Evolutionary conservation across 2,797 vertebrate species (phyloP).

Genomic region (Intellagama lesueurii): DNA sequence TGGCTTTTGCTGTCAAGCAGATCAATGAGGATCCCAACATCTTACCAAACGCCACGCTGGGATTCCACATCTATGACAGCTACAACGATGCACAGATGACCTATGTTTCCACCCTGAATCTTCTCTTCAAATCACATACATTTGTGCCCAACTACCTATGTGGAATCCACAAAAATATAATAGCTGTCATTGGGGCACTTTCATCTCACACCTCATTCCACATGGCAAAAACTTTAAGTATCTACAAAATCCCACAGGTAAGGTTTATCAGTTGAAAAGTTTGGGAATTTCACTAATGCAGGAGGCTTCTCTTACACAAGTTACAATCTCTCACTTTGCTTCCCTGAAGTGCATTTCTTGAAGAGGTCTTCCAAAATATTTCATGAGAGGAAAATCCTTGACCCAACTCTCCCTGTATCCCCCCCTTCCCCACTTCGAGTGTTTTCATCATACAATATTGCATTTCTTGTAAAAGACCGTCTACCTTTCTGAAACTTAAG

Average conservation of each 20-base stretch:
- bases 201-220: not conserved
- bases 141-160: not conserved
- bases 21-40: not conserved
- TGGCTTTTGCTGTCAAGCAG: not conserved
- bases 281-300: not conserved
- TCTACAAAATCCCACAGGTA: conserved; percentile 6
- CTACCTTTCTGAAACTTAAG: not conserved
- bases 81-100: not conserved
- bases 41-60: not conserved
- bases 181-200: not conserved
- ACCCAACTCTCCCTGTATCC: too few species aligned
- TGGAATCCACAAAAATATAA: not conserved
- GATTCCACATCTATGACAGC: not conserved
- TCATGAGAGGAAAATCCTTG: too few species aligned
- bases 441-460: not conserved
- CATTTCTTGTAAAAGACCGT: not conserved
- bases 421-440: too few species aligned
- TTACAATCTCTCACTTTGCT: not conserved
- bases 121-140: not conserved
- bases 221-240: not conserved
- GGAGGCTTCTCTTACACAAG: too few species aligned
- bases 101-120: not conserved
- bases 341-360: not conserved
- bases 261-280: not conserved
- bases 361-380: too few species aligned